phyloP scores from a whole-genome alignment of 2,113 vertebrate genomes.

The Mystacornis crossleyi region DNA sequence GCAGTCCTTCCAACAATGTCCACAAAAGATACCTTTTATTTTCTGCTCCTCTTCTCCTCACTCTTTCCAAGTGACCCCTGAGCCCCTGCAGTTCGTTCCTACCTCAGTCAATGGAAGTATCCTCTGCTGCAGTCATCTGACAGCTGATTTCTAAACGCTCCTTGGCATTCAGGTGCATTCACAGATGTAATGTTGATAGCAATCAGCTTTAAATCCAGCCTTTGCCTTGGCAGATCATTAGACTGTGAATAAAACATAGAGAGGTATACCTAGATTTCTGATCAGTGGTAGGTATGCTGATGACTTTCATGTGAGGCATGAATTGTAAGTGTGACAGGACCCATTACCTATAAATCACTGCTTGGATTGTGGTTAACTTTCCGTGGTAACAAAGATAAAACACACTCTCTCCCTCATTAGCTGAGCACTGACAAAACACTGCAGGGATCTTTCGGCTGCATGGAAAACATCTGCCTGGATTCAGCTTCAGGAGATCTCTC shows the following conservation, averaged over 20 bases:
- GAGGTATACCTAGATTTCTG: slow-evolving; percentile 38
- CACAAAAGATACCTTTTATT: not conserved
- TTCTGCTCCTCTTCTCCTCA: not conserved
- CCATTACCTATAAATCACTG: slow-evolving; percentile 61
- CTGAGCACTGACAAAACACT: slow-evolving; percentile 45
- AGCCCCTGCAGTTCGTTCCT: not conserved
- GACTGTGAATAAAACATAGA: slow-evolving; percentile 6
- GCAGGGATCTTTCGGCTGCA: slow-evolving; percentile 25
- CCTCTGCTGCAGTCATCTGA: not conserved
- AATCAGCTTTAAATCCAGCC: slow-evolving; percentile 20
- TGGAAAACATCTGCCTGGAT: slow-evolving; percentile 27
- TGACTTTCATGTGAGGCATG: slow-evolving; percentile 33
- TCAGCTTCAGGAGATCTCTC: not conserved
- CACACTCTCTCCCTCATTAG: slow-evolving; percentile 62
- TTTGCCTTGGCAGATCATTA: slow-evolving; percentile 13
- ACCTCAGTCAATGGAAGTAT: not conserved
- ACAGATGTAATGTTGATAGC: slow-evolving; percentile 20
- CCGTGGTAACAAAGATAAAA: slow-evolving; percentile 58
- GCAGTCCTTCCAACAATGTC: not conserved
- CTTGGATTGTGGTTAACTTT: slow-evolving; percentile 56
- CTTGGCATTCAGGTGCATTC: not conserved
- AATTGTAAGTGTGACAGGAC: slow-evolving; percentile 51
- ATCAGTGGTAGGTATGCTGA: not conserved
- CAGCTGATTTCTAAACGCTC: not conserved
- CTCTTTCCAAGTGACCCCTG: not conserved